phyloP scores from a whole-genome alignment of 2,113 vertebrate species.

The Saguinus midas region DNA sequence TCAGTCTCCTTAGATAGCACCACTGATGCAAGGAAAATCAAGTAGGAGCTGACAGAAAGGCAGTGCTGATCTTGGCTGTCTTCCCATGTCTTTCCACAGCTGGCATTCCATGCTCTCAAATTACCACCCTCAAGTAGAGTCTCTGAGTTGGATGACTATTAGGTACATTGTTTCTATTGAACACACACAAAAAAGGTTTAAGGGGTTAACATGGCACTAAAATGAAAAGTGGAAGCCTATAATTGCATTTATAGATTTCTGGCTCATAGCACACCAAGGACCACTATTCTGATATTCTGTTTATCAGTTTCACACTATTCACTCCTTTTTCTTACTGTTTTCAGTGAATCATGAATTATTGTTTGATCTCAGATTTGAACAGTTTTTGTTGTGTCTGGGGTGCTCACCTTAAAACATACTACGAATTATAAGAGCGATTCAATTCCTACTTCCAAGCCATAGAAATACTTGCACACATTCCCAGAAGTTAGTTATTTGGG shows the following conservation, averaged over 20 bases:
- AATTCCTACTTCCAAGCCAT: not conserved
- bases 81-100: not conserved
- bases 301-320: not conserved
- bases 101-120: not conserved
- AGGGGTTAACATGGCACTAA: not conserved
- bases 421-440: not conserved
- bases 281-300: not conserved
- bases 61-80: not conserved
- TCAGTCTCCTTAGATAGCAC: not conserved
- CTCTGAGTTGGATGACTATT: not conserved
- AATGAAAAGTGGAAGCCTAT: not conserved
- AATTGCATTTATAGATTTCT: not conserved
- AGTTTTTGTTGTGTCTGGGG: not conserved
- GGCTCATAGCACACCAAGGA: not conserved
- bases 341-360: not conserved
- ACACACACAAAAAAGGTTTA: not conserved
- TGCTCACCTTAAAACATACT: not conserved
- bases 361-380: not conserved
- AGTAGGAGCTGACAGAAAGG: not conserved
- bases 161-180: not conserved
- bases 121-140: not conserved
- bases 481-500: conserved; percentile 5
- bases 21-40: not conserved
- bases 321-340: not conserved
- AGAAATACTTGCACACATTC: not conserved